A percentile compares a stretch with the other conserved stretches of the same genome.
These are phyloP conservation scores for Grantiella picta DNA, from an alignment of 2,113 vertebrate species.

Conservation along the genomic window DNA sequence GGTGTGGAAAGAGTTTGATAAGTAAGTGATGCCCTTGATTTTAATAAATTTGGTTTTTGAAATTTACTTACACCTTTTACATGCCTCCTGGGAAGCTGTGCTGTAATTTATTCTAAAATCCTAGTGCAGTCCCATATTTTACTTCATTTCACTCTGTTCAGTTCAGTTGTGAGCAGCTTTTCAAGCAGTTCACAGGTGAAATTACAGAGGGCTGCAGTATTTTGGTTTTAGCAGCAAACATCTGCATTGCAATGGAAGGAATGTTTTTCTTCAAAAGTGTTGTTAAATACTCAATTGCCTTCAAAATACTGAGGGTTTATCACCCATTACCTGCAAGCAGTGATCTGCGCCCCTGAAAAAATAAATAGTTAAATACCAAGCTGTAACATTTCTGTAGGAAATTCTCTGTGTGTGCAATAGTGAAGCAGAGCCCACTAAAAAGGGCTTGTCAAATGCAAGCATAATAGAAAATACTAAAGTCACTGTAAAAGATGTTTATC, in stretches of 20 bases:
- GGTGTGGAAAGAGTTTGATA: conserved; percentile 83
- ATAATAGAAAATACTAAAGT: not conserved
- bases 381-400: not conserved
- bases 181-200: not conserved
- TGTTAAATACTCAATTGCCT: not conserved
- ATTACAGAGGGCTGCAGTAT: not conserved
- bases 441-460: not conserved
- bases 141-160: not conserved
- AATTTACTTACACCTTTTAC: not conserved
- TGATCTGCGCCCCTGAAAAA: not conserved
- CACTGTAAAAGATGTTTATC: conserved; percentile 10
- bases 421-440: not conserved
- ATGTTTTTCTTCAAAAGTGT: not conserved
- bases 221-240: not conserved
- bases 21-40: conserved; percentile 54
- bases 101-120: not conserved
- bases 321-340: not conserved
- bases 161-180: not conserved
- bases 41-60: not conserved
- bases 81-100: accelerated
- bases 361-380: not conserved
- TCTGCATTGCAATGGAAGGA: not conserved
- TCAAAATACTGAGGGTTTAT: not conserved
- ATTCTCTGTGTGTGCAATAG: not conserved
- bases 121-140: not conserved